Evolutionary conservation across 2,113 vertebrate species (phyloP), one percentile per base, ranked within the genome.

Genomic region (Rhynchomys soricoides): DNA sequence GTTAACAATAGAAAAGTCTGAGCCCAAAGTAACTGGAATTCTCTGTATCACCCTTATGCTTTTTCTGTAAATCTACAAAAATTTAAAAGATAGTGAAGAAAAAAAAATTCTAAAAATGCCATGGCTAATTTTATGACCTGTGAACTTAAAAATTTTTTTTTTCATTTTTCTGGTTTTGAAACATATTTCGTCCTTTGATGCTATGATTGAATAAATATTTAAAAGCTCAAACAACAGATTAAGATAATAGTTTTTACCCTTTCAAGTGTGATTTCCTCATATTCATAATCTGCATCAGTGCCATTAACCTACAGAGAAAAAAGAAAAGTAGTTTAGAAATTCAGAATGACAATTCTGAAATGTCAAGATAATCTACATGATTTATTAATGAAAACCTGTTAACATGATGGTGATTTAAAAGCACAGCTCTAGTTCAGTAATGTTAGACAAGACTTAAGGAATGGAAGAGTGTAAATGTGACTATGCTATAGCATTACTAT

Each of bases 231-330:
- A 86, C 21, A 86, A 88, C 66, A 96, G 55, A 96, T 91, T 74
- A 91, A 86, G 59, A 57, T 83, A 97, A 90, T 34, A 95, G 82
- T 31, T 98, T 99, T 98, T 97, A 99, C 99, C 99, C 99, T 98
- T 98, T 99, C 99, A 98, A 99, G 98, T 40, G 99, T 99, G 98
- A 99, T 99, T 98, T 99, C 99, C 98, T 99, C 99, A 98, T 99
- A 99, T 98, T 99, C 99, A 43, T 99, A 99, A 94, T 99, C 99
- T 9, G 99, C 99, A 98, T 99, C 99, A 0, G 99, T 99, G 95
- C 99, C 99, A 93, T 99, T 99, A 94, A 99, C 99, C 99, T 99
- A 97, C 0, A 96, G 89, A 85, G 82, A 95, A 22, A 81, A 73
- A 91, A 95, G 64, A 92, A 48, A 96, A 95, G 86, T 7, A 97